phyloP scores from a whole-genome alignment of 2,888 invertebrate genomes.

The Autographa gamma region DNA sequence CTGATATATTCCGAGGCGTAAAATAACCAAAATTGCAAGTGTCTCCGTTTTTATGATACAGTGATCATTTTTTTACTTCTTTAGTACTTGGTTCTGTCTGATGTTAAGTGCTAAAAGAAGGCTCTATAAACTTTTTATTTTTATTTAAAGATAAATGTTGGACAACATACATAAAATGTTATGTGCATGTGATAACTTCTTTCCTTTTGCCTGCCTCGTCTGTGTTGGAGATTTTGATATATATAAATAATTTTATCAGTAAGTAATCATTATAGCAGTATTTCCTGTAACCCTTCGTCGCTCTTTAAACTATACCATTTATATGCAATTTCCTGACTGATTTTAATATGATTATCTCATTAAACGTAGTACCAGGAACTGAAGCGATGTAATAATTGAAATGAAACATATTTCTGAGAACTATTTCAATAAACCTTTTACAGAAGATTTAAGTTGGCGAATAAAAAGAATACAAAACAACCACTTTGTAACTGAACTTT shows the following conservation, averaged over 20 bases:
- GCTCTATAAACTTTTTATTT: background rate
- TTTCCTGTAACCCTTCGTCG: background rate
- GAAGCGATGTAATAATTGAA: background rate
- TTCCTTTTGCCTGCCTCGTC: background rate
- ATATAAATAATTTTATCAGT: no score
- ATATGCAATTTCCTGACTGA: background rate
- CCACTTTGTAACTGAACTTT: background rate
- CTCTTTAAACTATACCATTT: background rate
- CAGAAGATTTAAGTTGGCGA: no score
- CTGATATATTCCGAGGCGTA: conserved; percentile 28
- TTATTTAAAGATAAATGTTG: conserved; percentile 1
- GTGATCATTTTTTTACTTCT: conserved; percentile 19
- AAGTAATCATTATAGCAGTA: background rate
- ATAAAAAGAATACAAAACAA: background rate
- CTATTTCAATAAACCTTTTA: background rate
- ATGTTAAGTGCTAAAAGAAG: background rate
- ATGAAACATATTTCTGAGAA: background rate
- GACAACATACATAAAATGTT: background rate
- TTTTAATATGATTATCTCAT: background rate
- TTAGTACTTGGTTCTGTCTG: background rate
- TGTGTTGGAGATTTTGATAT: no score
- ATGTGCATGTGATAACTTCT: background rate
- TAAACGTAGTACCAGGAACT: background rate
- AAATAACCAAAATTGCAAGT: conserved; percentile 19
- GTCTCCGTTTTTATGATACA: background rate